Evolutionary conservation across 2,888 invertebrate species (phyloP), one percentile per base, ranked within the genome.

Genomic region (Masnerella sp.): DNA sequence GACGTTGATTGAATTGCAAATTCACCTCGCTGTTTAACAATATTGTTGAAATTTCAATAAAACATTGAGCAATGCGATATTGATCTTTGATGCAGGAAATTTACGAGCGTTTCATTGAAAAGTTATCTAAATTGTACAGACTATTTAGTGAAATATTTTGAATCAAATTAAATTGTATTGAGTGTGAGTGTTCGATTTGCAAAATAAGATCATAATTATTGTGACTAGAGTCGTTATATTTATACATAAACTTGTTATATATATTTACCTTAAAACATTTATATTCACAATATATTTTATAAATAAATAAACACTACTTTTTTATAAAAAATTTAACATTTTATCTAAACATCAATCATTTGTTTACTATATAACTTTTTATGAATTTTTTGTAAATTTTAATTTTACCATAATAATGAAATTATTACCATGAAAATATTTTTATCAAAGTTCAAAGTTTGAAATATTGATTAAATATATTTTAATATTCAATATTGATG

Each of bases 241-340:
- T 73, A 73, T 73, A 69, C 65, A 59, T 25, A 70, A 75, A 59
- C 36, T 52, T 54, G 64, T 58, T 40, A 71, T 58, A 67, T 68
- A 64, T 42, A 68, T 30, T 40, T 58, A 62, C 47, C 51, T 71
- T 69, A 59, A 72, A 64, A 72, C 72, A 61, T 72, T 71, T n/a
- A n/a, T n/a, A n/a, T n/a, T n/a, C n/a, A n/a, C n/a, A n/a, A n/a
- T n/a, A n/a, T n/a, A n/a, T n/a, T n/a, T n/a, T n/a, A n/a, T n/a
- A n/a, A n/a, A n/a, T n/a, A n/a, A n/a, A n/a, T n/a, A n/a, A n/a
- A n/a, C n/a, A n/a, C n/a, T n/a, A n/a, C n/a, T n/a, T n/a, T n/a
- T n/a, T n/a, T n/a, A n/a, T n/a, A n/a, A n/a, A n/a, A n/a, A n/a
- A n/a, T n/a, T n/a, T n/a, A n/a, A n/a, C n/a, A n/a, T n/a, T n/a